Evolutionary conservation across 64 coral and sea anemone species (phyloP).

Genomic region (Astreopora myriophthalma): DNA sequence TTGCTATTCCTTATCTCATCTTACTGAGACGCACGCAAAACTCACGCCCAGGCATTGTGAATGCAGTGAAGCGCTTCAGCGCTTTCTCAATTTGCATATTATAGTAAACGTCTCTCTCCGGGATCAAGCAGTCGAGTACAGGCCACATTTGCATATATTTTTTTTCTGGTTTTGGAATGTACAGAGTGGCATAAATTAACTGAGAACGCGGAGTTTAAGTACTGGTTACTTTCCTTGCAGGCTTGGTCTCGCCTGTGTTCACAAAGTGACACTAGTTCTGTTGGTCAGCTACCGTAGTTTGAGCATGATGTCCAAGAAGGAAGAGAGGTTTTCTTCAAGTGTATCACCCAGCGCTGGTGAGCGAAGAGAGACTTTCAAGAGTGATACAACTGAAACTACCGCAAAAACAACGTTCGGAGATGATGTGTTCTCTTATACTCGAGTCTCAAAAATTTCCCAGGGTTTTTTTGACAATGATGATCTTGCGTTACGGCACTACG

Average conservation of each 20-base stretch:
- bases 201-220: not conserved
- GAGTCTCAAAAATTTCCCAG: slow-evolving; percentile 68
- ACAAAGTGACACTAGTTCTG: not conserved
- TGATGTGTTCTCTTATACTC: slow-evolving; percentile 73
- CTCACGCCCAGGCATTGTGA: not conserved
- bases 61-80: slow-evolving; percentile 7
- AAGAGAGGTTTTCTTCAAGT: slow-evolving; percentile 31
- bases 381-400: slow-evolving; percentile 41
- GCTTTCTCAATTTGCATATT: slow-evolving; percentile 1
- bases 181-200: slow-evolving; percentile 21
- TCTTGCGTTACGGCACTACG: slow-evolving; percentile 78
- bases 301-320: not conserved
- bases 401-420: slow-evolving; percentile 39
- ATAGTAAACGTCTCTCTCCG: not conserved
- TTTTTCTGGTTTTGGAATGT: slow-evolving; percentile 24
- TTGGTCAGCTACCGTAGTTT: too few relatives aligned
- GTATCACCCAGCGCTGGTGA: not conserved
- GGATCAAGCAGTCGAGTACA: not conserved
- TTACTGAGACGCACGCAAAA: not conserved
- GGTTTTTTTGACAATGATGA: slow-evolving; percentile 81
- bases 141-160: slow-evolving; percentile 13
- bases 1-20: not conserved
- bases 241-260: not conserved
- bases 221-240: not conserved
- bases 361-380: slow-evolving; percentile 55